Base-by-base conservation (phyloP, 2,797 vertebrate species). In the Carapus acus region DNA sequence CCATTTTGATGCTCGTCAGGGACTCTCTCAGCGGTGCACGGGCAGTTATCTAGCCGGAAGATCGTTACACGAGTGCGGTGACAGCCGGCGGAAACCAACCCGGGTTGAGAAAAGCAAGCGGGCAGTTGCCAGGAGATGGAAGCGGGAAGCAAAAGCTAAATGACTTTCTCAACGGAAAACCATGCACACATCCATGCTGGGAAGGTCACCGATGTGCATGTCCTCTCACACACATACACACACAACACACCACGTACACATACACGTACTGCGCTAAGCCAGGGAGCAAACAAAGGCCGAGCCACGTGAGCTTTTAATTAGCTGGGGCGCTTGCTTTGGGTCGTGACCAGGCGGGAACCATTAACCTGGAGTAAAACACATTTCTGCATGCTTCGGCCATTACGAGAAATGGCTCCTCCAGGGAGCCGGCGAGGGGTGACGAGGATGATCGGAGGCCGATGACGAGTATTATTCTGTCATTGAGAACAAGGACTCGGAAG, bases 231-330 rank as follows among this genome's bases (percentile, higher is more conserved):
- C 38, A 58, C 23, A 50, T 59, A 34, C 42, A 40, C 13, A 15
- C 16, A n/a, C n/a, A n/a, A n/a, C n/a, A n/a, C n/a, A n/a, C n/a
- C n/a, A n/a, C n/a, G n/a, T n/a, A n/a, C n/a, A n/a, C n/a, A n/a
- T n/a, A n/a, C n/a, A n/a, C n/a, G n/a, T n/a, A n/a, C n/a, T n/a
- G n/a, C 24, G 9, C 24, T 27, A 27, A 43, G 15, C 4, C 19
- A 43, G n/a, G 43, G 17, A 49, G 34, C 48, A 66, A 58, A 46
- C 43, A 53, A 61, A 63, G 52, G 23, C 37, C 50, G 11, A 49
- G 58, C 49, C 53, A 56, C 55, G 62, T 70, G 58, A 76, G 68
- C 31, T 71, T 65, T 73, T 64, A 66, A 76, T 82, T 71, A 76
- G 63, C 49, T 23, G 20, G 49, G 31, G 54, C 47, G 55, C 65